Evolutionary conservation across 2,888 invertebrate genomes (phyloP), one percentile per base, ranked within the genome.

Genomic region (Barypeithes pellucidus): DNA sequence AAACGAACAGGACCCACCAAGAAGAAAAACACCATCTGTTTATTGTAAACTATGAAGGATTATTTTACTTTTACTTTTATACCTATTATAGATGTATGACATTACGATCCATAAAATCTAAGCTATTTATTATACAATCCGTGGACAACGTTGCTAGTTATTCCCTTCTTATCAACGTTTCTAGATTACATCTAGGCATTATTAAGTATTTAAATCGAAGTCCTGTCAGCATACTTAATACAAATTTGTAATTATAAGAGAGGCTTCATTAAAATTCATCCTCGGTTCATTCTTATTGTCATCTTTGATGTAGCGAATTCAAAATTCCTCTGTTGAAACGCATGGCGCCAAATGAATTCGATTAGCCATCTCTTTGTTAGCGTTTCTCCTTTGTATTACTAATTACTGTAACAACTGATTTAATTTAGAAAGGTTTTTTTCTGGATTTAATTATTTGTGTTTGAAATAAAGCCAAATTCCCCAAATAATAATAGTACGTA

Each of bases 221-320:
- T 9, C 29, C 3, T 47, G 1, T 39, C 12, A 39, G 39, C 39
- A 39, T n/a, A 39, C 2, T 12, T 39, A 29, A 29, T 29, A 29
- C 7, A 29, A 29, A 7, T 29, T 2, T 29, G 29, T 5, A 29
- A 39, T 39, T n/a, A 39, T 39, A 11, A 29, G 29, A 29, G 1
- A 29, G 29, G 59, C 36, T 60, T 60, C 14, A 45, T 62, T 62
- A 16, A 62, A 62, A 62, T 62, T 62, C 24, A 45, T 14, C 18
- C 24, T 12, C 14, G 24, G 18, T 12, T 24, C 41, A 45, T 50
- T 63, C 14, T 8, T 50, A 63, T 36, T 63, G 50, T 50, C 52
- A 39, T 50, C 63, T 50, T 63, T 50, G 50, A 63, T 63, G 63
- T 50, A 18, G 50, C 18, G 22, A 63, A 63, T 63, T 16, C n/a